Evolutionary conservation across 2,888 invertebrate genomes (phyloP).

Genomic region (Bursaphelenchus okinawaensis): DNA sequence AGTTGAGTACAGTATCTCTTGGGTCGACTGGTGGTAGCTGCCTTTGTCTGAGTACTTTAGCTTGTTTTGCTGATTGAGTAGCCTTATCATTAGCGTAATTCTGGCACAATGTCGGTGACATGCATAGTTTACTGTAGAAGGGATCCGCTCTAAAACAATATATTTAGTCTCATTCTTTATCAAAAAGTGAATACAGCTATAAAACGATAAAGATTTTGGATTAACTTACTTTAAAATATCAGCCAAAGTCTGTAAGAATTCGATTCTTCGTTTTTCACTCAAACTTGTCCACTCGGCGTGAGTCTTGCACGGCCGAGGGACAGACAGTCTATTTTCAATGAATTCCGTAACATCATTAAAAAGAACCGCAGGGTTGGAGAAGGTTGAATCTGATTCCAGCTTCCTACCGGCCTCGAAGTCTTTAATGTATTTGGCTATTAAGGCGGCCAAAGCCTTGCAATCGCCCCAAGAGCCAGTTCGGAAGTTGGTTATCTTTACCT

Average conservation of each 20-base stretch:
- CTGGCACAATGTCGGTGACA: conserved; percentile 9
- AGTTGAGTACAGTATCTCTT: not conserved
- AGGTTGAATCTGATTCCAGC: not conserved
- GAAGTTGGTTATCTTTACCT: not conserved
- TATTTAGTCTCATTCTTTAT: no score
- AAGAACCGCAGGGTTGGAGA: conserved; percentile 12
- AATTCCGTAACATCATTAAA: conserved; percentile 18
- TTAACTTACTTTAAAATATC: conserved; percentile 7
- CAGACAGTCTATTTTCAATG: conserved; percentile 19
- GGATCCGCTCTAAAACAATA: conserved; percentile 8
- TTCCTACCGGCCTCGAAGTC: conserved; percentile 24
- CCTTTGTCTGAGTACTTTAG: not conserved
- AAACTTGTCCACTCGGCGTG: conserved; percentile 23
- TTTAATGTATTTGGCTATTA: conserved; percentile 34
- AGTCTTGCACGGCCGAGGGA: conserved; percentile 28
- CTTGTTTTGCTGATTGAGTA: not conserved
- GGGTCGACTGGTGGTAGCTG: conserved; percentile 1
- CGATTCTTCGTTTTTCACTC: conserved; percentile 16
- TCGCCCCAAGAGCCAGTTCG: conserved; percentile 34
- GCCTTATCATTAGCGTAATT: conserved; percentile 10
- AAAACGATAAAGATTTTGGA: not conserved
- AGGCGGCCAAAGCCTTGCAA: conserved; percentile 32
- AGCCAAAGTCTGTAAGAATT: conserved; percentile 16
- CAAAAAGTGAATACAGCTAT: not conserved
- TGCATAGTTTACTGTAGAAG: not conserved